Conservation (phyloP, 2,797 vertebrate species). For the Pelodytes ibericus region DNA sequence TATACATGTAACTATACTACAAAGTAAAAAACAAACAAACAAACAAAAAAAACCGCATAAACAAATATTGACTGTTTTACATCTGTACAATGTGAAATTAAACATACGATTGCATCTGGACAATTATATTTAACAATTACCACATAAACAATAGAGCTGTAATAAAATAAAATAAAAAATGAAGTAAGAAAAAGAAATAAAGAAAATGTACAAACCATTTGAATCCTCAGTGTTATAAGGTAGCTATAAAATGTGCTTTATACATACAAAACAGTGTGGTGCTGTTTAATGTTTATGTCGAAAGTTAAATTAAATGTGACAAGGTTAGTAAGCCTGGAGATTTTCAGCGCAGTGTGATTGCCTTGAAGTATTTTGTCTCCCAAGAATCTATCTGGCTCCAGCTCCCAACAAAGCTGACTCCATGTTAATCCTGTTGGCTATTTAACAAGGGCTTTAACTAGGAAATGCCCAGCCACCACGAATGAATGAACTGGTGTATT, state of each 20-base stretch:
- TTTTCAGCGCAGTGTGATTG: constrained; percentile 66
- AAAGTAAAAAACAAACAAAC: constrained; percentile 35
- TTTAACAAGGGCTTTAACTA: constrained; percentile 63
- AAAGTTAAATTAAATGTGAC: constrained; percentile 70
- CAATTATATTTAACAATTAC: constrained; percentile 54
- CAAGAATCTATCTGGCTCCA: constrained; percentile 58
- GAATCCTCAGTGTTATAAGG: constrained; percentile 60
- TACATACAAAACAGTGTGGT: constrained; percentile 53
- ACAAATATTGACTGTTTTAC: constrained; percentile 1
- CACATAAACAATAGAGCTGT: constrained; percentile 60
- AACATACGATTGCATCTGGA: constrained; percentile 24
- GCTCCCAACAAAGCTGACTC: constrained; percentile 63
- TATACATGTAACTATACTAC: constrained; percentile 12
- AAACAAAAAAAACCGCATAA: constrained; percentile 16
- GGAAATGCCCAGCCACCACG: constrained; percentile 50
- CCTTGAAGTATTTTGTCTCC: constrained; percentile 69
- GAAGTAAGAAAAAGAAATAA: no score
- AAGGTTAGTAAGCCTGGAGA: constrained; percentile 68
- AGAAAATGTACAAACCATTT: constrained; percentile 50
- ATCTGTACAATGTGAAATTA: constrained; percentile 6
- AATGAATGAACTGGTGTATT: constrained; percentile 44
- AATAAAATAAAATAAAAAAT: neutral
- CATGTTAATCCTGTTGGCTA: constrained; percentile 64
- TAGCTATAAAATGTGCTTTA: constrained; percentile 57
- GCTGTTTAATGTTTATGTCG: constrained; percentile 68